phyloP scores from a whole-genome alignment of 2,888 invertebrate species.

The Calliopum simillimum region DNA sequence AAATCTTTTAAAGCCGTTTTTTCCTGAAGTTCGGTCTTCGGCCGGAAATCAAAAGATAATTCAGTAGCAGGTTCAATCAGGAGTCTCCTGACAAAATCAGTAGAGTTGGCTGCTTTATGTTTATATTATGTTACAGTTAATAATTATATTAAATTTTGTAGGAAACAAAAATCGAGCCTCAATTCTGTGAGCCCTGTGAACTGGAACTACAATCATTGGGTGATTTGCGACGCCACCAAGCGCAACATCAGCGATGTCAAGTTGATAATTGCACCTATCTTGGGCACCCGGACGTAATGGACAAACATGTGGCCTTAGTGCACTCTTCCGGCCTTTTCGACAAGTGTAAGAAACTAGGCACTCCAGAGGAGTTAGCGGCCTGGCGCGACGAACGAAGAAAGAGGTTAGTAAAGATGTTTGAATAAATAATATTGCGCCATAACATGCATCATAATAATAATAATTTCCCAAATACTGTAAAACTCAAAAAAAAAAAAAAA shows the following conservation, averaged over 20 bases:
- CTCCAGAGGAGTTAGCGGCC: conserved; percentile 84
- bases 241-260: conserved; percentile 83
- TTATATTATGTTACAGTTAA: too few relatives aligned
- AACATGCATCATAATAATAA: too few relatives aligned
- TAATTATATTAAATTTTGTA: conserved; percentile 2
- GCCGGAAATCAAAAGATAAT: too few relatives aligned
- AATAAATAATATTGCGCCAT: background rate
- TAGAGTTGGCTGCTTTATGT: too few relatives aligned
- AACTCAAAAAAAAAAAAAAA: too few relatives aligned
- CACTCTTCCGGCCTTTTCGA: conserved; percentile 86
- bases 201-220: conserved; percentile 74
- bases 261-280: conserved; percentile 77
- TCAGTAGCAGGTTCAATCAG: too few relatives aligned
- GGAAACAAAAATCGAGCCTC: conserved; percentile 49
- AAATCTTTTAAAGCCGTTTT: too few relatives aligned
- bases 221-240: conserved; percentile 75
- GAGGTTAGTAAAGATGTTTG: conserved; percentile 61
- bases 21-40: too few relatives aligned
- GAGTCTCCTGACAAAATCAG: too few relatives aligned
- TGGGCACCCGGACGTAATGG: conserved; percentile 70
- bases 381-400: conserved; percentile 87
- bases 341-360: conserved; percentile 79
- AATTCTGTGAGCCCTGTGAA: conserved; percentile 86
- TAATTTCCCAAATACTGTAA: too few relatives aligned
- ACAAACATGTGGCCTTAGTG: conserved; percentile 84